Evolutionary conservation across 2,113 vertebrate genomes (phyloP), one percentile per base, ranked within the genome.

Genomic region (Amphiprion ocellaris): DNA sequence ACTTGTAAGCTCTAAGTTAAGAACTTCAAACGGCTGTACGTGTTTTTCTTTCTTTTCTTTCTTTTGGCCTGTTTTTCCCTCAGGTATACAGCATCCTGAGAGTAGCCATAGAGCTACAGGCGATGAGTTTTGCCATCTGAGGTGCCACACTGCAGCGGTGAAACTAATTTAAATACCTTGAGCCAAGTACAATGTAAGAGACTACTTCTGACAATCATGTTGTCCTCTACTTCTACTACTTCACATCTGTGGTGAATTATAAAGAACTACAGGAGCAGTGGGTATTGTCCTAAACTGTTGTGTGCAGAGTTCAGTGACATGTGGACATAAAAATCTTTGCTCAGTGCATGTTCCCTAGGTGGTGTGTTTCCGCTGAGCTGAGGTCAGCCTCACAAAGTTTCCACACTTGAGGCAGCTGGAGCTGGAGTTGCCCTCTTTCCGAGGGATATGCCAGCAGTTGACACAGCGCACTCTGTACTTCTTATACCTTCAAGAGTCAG

Each of bases 371-470:
- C 87, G 87, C 71, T 91, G 90, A 69, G 90, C 81, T 56, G 88
- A 73, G 37, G 69, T 84, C 69, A 87, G 71, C 44, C 64, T 91
- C 64, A 95, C 90, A 59, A 68, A 81, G 47, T 94, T 86, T 59
- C 96, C 96, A 53, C 97, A 97, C 77, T 94, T 95, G 69, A 91
- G 90, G 89, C 96, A 97, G 49, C 83, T 62, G 0, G 89, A 94
- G 86, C 81, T 95, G 12, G 93, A 93, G 77, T 96, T 96, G 16
- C 95, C 92, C 17, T 94, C 96, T 82, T 97, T 97, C 89, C 94
- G 94, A 1, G 96, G 97, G 60, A 98, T 97, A 73, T 96, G 93
- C 96, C 97, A 98, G 81, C 97, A 98, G 60, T 88, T 90, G 50
- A 91, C 90, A 74, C 97, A 98, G 4, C 95, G 95, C 62, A 96